Percentiles rank a stretch among this genome's conserved stretches.
phyloP scores from a whole-genome alignment of 2,888 invertebrate species.

The Leptinotarsa juncta region DNA sequence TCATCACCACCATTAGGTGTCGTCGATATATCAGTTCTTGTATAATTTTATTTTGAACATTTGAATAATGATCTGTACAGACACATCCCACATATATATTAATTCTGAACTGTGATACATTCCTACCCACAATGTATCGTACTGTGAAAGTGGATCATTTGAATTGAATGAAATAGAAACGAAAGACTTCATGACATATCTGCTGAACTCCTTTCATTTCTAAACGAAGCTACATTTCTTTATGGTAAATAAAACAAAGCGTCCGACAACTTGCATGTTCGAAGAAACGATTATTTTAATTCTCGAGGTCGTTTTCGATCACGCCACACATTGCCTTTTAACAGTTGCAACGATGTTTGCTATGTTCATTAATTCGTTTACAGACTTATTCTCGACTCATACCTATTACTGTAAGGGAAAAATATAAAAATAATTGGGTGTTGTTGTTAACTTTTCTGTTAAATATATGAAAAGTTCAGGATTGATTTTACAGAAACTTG shows the following conservation, averaged over 20 bases:
- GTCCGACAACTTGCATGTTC: constrained; percentile 53
- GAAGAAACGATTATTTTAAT: constrained; percentile 54
- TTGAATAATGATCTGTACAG: no score
- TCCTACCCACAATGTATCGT: not conserved
- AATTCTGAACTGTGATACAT: not conserved
- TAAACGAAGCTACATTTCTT: constrained; percentile 11
- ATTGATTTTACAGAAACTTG: no score
- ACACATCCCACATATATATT: no score
- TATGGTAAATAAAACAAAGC: constrained; percentile 42
- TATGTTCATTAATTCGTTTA: constrained; percentile 7
- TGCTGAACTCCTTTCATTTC: constrained; percentile 7
- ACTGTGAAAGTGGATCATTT: not conserved
- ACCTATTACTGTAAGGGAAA: not conserved
- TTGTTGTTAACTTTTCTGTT: no score
- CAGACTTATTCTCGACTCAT: not conserved
- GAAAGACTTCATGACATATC: constrained; percentile 14
- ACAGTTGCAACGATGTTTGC: constrained; percentile 35
- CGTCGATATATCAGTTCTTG: no score
- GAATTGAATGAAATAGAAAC: constrained; percentile 7
- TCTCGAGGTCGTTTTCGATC: constrained; percentile 55
- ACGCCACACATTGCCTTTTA: constrained; percentile 47
- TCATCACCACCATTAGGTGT: no score
- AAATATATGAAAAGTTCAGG: no score
- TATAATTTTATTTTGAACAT: no score
- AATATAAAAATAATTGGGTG: no score